phyloP scores from a whole-genome alignment of 2,113 vertebrate genomes.

The Phyllostomus hastatus region DNA sequence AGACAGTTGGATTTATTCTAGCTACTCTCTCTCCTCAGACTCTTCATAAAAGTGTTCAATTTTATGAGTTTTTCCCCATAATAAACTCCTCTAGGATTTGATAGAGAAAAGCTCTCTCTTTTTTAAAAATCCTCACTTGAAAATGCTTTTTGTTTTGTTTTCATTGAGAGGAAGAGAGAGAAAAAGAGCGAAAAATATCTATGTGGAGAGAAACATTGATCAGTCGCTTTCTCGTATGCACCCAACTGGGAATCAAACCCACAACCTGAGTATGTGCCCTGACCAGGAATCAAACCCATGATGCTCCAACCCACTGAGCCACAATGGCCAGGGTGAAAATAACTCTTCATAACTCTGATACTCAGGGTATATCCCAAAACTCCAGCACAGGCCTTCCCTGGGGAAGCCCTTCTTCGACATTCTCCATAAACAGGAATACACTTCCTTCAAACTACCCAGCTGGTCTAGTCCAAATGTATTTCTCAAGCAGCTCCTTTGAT shows the following conservation, averaged over 20 bases:
- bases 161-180: too few relatives aligned
- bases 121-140: too few relatives aligned
- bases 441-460: neutral
- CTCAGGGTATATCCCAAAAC: neutral
- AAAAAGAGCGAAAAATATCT: too few relatives aligned
- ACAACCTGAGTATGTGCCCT: too few relatives aligned
- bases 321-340: neutral
- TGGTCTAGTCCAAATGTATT: neutral
- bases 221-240: too few relatives aligned
- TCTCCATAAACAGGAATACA: neutral
- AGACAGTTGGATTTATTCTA: neutral
- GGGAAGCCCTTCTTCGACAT: neutral
- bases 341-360: neutral
- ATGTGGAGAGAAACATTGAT: too few relatives aligned
- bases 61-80: neutral
- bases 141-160: too few relatives aligned
- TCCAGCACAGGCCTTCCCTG: neutral
- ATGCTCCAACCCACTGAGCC: too few relatives aligned
- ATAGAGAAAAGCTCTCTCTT: neutral
- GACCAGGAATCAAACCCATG: too few relatives aligned
- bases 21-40: neutral
- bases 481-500: slow-evolving; percentile 11
- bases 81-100: neutral
- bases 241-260: too few relatives aligned
- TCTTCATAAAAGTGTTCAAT: neutral